Evolutionary conservation across 2,113 vertebrate species (phyloP), one percentile per base, ranked within the genome.

Genomic region (Ranitomeya imitator): DNA sequence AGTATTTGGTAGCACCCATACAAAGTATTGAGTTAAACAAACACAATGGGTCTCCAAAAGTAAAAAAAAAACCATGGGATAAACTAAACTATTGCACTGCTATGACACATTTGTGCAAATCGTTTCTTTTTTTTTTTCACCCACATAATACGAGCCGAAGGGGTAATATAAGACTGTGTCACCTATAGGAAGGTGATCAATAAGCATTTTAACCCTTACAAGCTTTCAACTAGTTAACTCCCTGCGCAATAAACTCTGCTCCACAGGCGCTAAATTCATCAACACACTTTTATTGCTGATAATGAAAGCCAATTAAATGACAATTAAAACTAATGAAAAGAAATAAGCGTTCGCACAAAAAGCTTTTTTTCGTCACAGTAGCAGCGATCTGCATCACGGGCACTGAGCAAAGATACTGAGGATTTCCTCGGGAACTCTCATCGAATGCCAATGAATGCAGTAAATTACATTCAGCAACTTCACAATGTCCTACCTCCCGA

Each of bases 311-410:
- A 76, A 52, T 76, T 76, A 76, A 45, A 51, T 21, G 23, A 4
- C 73, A 52, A 76, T 76, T 76, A 76, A 76, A 76, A 76, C 73
- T 76, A 76, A 76, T 76, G 73, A 76, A 76, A 76, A 52, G 16
- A 76, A 76, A 76, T 76, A 76, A 76, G 52, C 37, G 18, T 76
- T 16, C 45, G 12, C 16, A 51, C 73, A 76, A 76, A 76, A 76
- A 52, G 73, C 45, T 10, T 51, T 51, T 45, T 52, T 76, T 51
- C 45, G 21, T 5, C 11, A 18, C 18, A 21, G 37, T 45, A 52
- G 3, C 73, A 4, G 9, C 18, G 12, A 18, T 51, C 14, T 74
- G 14, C 71, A 45, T 15, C 73, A 21, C 11, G 31, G 16, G 0
- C 16, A 37, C 16, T 6, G 73, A 51, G 73, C 19, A 76, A 15